Evolutionary conservation across 2,113 vertebrate species (phyloP).

Genomic region (Jaculus jaculus): DNA sequence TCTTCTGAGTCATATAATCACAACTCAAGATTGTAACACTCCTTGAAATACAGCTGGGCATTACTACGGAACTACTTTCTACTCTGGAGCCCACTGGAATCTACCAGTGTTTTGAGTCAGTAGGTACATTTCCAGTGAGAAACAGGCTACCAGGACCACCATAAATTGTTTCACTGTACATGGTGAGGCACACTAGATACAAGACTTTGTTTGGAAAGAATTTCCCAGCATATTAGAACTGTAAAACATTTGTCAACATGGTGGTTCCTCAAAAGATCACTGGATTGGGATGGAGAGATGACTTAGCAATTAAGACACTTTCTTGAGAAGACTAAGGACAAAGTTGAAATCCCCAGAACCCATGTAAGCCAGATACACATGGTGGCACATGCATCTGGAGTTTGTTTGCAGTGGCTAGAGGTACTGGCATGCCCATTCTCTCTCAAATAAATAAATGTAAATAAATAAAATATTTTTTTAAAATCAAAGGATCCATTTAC

Average conservation of each 20-base stretch:
- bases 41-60: background rate
- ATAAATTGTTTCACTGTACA: background rate
- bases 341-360: no score
- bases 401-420: no score
- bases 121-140: background rate
- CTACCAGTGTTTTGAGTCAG: background rate
- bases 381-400: no score
- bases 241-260: background rate
- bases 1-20: background rate
- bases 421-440: no score
- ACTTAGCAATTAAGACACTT: no score
- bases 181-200: background rate
- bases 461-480: no score
- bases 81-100: background rate
- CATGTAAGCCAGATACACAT: no score
- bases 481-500: background rate
- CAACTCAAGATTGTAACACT: background rate
- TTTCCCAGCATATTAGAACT: background rate
- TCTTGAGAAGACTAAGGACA: no score
- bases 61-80: background rate
- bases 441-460: no score
- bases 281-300: no score
- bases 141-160: background rate
- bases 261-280: background rate
- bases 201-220: background rate